These are phyloP conservation scores for Papilio protenor DNA, from an alignment of 2,888 invertebrate species.

Conservation along the genomic window DNA sequence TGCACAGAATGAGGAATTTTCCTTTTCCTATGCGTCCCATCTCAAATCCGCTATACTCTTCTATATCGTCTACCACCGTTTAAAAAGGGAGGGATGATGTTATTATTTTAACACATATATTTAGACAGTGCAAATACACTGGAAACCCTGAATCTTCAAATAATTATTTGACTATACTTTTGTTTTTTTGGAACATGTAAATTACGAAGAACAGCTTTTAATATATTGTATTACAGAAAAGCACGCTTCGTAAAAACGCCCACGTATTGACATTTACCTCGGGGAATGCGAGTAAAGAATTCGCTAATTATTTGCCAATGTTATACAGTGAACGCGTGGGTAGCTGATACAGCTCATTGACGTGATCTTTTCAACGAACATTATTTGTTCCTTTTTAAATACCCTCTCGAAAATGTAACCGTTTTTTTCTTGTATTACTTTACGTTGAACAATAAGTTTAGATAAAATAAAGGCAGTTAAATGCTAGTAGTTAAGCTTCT, in stretches of 20 bases:
- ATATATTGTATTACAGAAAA: slow-evolving; percentile 22
- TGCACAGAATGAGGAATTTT: too few relatives aligned
- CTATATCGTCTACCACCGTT: too few relatives aligned
- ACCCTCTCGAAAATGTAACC: background rate
- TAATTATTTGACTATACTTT: background rate
- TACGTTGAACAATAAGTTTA: background rate
- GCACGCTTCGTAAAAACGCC: slow-evolving; percentile 45
- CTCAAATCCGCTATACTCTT: too few relatives aligned
- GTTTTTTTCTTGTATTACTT: background rate
- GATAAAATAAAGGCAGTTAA: background rate
- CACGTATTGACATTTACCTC: slow-evolving; percentile 54
- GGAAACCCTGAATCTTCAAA: too few relatives aligned
- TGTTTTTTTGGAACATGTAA: background rate
- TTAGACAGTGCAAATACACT: too few relatives aligned
- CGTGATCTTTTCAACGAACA: slow-evolving; percentile 6
- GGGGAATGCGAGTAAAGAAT: slow-evolving; percentile 47
- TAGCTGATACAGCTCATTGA: background rate
- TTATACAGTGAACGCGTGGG: slow-evolving; percentile 53
- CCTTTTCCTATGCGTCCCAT: too few relatives aligned
- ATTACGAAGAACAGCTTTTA: slow-evolving; percentile 33
- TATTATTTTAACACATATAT: too few relatives aligned
- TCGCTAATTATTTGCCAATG: slow-evolving; percentile 54
- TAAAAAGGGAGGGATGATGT: too few relatives aligned
- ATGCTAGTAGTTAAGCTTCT: background rate
- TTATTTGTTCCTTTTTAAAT: background rate